phyloP scores from a whole-genome alignment of 2,113 vertebrate genomes.

The Forbesichthys papilliferus region DNA sequence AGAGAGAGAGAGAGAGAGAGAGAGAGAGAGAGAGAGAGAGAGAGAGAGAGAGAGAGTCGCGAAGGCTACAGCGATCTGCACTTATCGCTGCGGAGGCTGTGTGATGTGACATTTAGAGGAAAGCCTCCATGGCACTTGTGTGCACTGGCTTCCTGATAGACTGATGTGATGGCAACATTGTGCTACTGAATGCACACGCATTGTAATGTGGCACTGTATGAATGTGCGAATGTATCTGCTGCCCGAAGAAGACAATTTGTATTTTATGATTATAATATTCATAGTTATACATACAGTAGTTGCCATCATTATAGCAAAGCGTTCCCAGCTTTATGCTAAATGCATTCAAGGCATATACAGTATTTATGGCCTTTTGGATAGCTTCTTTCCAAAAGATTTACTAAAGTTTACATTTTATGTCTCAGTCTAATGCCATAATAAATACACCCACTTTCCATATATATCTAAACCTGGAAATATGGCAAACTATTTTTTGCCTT shows the following conservation, averaged over 20 bases:
- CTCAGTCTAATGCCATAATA: too few relatives aligned
- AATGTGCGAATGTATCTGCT: not conserved
- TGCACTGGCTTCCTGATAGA: not conserved
- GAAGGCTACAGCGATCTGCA: constrained; percentile 37
- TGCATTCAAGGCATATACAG: not conserved
- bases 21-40: constrained; percentile 58
- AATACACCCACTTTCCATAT: too few relatives aligned
- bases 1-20: constrained; percentile 58
- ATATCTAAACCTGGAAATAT: not conserved
- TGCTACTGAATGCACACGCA: too few relatives aligned
- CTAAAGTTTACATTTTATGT: too few relatives aligned
- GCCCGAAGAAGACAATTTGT: not conserved
- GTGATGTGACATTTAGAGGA: constrained; percentile 41
- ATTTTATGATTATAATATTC: too few relatives aligned
- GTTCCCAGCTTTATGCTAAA: not conserved
- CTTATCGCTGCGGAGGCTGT: constrained; percentile 39
- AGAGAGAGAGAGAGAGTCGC: constrained; percentile 56
- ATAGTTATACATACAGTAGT: too few relatives aligned
- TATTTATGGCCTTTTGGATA: not conserved
- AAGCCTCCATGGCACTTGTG: constrained; percentile 13
- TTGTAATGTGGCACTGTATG: not conserved
- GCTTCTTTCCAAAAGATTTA: not conserved
- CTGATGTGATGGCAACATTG: not conserved
- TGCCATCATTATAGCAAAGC: not conserved
- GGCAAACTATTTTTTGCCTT: too few relatives aligned